Evolutionary conservation across 2,888 invertebrate genomes (phyloP).

Genomic region (Philopedon plagiatum): DNA sequence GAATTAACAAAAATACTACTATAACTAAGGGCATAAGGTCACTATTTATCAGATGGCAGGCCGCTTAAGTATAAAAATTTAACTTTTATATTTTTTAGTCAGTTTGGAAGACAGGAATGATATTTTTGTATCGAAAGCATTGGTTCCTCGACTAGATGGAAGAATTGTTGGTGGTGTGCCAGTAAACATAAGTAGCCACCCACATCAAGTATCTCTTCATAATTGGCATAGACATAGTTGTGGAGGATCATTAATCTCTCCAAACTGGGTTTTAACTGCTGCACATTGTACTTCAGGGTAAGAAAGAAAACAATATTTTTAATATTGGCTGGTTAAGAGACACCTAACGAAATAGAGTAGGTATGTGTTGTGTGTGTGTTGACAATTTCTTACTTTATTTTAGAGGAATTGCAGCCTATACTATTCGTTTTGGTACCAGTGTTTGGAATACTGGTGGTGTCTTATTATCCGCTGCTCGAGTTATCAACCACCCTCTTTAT

Average conservation of each 20-base stretch:
- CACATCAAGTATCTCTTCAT: constrained; percentile 41
- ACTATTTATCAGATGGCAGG: no score
- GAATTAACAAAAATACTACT: no score
- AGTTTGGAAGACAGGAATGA: not conserved
- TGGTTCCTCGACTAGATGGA: constrained; percentile 31
- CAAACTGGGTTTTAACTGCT: constrained; percentile 44
- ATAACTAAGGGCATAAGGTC: no score
- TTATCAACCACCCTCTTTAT: constrained; percentile 74
- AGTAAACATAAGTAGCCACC: constrained; percentile 30
- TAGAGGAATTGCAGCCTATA: constrained; percentile 3
- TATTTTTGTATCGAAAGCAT: constrained; percentile 1
- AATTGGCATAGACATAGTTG: constrained; percentile 36
- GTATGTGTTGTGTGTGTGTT: not conserved
- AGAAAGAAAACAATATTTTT: not conserved
- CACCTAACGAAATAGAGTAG: no score
- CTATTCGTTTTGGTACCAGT: constrained; percentile 18
- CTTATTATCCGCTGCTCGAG: constrained; percentile 46
- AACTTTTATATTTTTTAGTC: not conserved
- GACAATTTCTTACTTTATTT: not conserved
- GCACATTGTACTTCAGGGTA: constrained; percentile 38
- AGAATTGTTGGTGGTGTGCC: constrained; percentile 36
- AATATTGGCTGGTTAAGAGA: no score
- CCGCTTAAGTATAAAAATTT: not conserved
- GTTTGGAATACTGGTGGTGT: constrained; percentile 24
- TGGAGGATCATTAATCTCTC: constrained; percentile 40